phyloP scores from a whole-genome alignment of 2,888 invertebrate genomes.

The Drosophila gaucha region DNA sequence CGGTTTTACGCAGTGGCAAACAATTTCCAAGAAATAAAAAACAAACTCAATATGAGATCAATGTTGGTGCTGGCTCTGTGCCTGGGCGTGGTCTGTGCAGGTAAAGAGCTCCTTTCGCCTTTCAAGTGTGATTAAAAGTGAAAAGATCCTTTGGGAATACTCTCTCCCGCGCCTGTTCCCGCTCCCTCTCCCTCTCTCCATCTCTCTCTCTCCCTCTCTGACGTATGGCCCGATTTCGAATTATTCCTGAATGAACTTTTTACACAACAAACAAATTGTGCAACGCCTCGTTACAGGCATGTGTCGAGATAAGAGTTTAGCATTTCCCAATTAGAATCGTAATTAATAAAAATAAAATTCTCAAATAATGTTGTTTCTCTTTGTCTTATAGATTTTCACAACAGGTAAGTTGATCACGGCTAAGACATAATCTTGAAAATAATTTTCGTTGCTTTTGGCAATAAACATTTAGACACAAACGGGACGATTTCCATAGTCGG shows the following conservation, averaged over 20 bases:
- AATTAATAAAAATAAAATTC: background rate
- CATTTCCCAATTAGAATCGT: conserved; percentile 5
- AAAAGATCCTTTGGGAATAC: background rate
- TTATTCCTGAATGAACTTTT: conserved; percentile 45
- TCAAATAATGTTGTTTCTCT: background rate
- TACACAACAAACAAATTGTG: conserved; percentile 56
- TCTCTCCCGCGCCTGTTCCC: background rate
- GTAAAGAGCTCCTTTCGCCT: conserved; percentile 64
- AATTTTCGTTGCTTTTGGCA: conserved; percentile 10
- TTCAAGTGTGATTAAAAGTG: conserved; percentile 10
- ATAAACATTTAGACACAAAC: conserved; percentile 37
- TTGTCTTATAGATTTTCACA: conserved; percentile 52
- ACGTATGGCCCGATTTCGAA: background rate
- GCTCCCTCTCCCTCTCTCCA: background rate
- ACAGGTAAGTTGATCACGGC: conserved; percentile 51
- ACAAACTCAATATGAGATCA: conserved; percentile 76
- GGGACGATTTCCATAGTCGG: conserved; percentile 71
- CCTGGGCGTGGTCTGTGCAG: conserved; percentile 81
- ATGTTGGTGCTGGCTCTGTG: conserved; percentile 81
- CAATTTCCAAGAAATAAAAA: conserved; percentile 20
- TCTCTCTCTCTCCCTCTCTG: background rate
- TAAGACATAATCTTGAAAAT: conserved; percentile 9
- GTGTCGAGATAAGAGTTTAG: conserved; percentile 32
- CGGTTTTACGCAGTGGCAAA: conserved; percentile 41
- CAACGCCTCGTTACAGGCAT: conserved; percentile 35